Conservation (phyloP, 2,888 invertebrate species). For the Operophtera brumata region DNA sequence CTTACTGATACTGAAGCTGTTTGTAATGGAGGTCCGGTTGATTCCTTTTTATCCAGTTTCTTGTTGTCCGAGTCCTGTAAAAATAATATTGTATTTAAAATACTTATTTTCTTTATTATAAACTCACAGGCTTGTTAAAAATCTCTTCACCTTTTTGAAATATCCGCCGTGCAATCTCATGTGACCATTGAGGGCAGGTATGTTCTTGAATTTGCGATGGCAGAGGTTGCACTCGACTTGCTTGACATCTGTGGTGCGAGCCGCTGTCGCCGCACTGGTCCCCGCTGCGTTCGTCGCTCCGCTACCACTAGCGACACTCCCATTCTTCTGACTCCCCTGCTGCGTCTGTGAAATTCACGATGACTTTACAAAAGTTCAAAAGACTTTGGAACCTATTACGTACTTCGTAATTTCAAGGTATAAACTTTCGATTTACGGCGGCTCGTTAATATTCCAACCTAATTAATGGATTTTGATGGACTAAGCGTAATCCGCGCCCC, state of each 20-base stretch:
- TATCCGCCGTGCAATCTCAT: conserved; percentile 99
- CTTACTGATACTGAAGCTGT: conserved; percentile 95
- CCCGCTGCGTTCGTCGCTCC: conserved; percentile 48
- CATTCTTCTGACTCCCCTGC: conserved; percentile 65
- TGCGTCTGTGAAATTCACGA: conserved; percentile 68
- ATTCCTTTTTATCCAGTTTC: conserved; percentile 92
- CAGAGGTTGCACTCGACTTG: conserved; percentile 98
- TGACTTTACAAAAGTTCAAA: conserved; percentile 70
- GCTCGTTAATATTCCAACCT: conserved; percentile 73
- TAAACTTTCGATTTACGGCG: conserved; percentile 68
- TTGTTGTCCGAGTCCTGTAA: conserved; percentile 88
- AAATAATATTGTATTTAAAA: neutral
- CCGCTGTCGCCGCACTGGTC: conserved; percentile 42
- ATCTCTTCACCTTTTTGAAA: conserved; percentile 88
- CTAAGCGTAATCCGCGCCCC: conserved; percentile 55
- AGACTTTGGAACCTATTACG: conserved; percentile 70
- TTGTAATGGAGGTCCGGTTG: conserved; percentile 90
- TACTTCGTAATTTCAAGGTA: conserved; percentile 72
- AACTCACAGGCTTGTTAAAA: neutral
- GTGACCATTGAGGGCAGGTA: conserved; percentile 98
- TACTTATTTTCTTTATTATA: conserved; percentile 25
- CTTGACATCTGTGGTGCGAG: conserved; percentile 84
- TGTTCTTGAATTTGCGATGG: conserved; percentile 97
- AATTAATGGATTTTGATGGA: conserved; percentile 76
- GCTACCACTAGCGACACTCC: conserved; percentile 50